phyloP scores from a whole-genome alignment of 2,113 vertebrate genomes.

The Alexandromys fortis region DNA sequence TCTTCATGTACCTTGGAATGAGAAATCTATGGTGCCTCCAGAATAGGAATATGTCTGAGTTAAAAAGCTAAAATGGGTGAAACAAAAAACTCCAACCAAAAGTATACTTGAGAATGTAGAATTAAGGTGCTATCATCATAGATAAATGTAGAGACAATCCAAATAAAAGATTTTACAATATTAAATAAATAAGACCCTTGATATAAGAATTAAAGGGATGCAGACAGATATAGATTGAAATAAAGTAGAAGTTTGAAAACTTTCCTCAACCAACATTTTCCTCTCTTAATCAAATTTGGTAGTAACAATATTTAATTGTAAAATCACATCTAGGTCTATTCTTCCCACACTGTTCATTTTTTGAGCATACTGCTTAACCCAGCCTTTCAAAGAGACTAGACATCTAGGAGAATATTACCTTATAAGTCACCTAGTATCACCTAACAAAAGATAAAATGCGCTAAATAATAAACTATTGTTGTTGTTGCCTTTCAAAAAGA shows the following conservation, averaged over 20 bases:
- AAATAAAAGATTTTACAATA: not conserved
- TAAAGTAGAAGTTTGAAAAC: not conserved
- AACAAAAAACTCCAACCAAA: not conserved
- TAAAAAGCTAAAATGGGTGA: not conserved
- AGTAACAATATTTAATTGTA: not conserved
- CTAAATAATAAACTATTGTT: not conserved
- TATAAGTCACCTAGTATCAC: not conserved
- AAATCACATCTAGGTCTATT: not conserved
- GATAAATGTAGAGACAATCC: not conserved
- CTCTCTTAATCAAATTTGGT: not conserved
- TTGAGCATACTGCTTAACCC: not conserved
- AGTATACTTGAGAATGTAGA: not conserved
- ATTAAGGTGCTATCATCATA: not conserved
- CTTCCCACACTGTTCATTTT: not conserved
- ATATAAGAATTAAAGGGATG: not conserved
- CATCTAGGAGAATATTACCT: not conserved
- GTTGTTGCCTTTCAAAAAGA: not conserved
- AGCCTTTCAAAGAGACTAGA: not conserved
- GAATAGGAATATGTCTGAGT: not conserved
- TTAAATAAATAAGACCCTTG: not conserved
- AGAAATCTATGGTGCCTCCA: not conserved
- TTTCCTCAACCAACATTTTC: not conserved
- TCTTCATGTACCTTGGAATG: not conserved
- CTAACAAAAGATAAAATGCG: not conserved
- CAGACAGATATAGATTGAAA: not conserved